phyloP scores from a whole-genome alignment of 2,113 vertebrate genomes.

The Psophia crepitans region DNA sequence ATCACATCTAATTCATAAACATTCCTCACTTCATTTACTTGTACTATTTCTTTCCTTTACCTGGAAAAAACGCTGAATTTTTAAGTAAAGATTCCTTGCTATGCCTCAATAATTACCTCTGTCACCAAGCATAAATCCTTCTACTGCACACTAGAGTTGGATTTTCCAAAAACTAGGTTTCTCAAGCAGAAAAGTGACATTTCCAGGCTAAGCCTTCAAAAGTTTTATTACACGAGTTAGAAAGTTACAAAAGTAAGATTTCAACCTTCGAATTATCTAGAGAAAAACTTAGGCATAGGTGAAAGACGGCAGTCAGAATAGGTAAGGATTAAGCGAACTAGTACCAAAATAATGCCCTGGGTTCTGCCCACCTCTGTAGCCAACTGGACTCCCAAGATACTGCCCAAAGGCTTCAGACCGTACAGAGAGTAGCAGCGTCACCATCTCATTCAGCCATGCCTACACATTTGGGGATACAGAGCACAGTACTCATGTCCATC shows the following conservation, averaged over 20 bases:
- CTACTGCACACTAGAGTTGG: neutral
- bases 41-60: constrained; percentile 32
- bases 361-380: neutral
- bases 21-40: constrained; percentile 39
- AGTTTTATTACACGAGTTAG: neutral
- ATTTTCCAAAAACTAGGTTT: constrained; percentile 13
- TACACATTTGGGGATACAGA: fast-evolving
- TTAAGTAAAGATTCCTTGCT: constrained; percentile 5
- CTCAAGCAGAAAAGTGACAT: constrained; percentile 57
- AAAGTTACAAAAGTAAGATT: neutral
- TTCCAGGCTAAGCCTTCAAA: constrained; percentile 2
- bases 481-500: fast-evolving
- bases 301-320: neutral
- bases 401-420: fast-evolving
- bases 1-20: constrained; percentile 28
- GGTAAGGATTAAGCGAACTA: neutral
- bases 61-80: neutral
- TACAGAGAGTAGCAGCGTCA: fast-evolving
- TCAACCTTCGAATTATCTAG: neutral
- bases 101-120: constrained; percentile 22
- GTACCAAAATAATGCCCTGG: neutral
- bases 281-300: neutral
- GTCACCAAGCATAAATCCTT: constrained; percentile 55
- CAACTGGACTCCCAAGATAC: neutral
- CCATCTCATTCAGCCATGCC: neutral